These are phyloP conservation scores for Aethes cnicana DNA, from an alignment of 2,888 invertebrate species.

Conservation along the genomic window DNA sequence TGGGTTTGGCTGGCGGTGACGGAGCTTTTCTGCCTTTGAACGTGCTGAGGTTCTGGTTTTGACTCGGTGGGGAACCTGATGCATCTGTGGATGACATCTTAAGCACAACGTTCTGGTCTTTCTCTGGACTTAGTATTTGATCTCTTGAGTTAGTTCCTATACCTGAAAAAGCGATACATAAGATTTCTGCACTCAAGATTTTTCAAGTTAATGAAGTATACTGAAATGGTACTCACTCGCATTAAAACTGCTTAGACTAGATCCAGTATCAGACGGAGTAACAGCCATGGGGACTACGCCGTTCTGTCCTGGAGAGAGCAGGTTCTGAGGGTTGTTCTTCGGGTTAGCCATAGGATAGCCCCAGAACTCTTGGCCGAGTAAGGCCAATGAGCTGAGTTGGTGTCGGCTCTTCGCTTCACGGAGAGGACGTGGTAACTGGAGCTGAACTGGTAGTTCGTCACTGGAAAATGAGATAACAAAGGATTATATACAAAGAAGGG, in stretches of 20 bases:
- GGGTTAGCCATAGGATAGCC: constrained; percentile 90
- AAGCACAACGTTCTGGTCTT: constrained; percentile 86
- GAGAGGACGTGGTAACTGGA: constrained; percentile 92
- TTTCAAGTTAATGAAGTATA: too few relatives aligned
- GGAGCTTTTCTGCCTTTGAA: constrained; percentile 85
- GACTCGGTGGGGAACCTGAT: constrained; percentile 75
- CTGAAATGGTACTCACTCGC: constrained; percentile 69
- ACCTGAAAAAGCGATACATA: constrained; percentile 48
- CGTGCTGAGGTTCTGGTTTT: constrained; percentile 83
- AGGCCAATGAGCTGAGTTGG: constrained; percentile 93
- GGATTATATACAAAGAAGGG: too few relatives aligned
- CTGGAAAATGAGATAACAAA: constrained; percentile 74
- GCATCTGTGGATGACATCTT: constrained; percentile 88
- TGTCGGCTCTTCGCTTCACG: constrained; percentile 94
- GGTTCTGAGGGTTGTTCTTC: constrained; percentile 75
- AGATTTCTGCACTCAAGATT: too few relatives aligned
- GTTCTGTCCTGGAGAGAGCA: constrained; percentile 65
- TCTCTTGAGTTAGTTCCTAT: constrained; percentile 68
- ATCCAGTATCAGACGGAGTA: constrained; percentile 85
- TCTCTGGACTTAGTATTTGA: constrained; percentile 64
- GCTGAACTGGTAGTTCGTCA: constrained; percentile 95
- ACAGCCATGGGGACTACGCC: constrained; percentile 72
- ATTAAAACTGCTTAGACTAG: constrained; percentile 89
- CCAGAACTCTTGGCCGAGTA: constrained; percentile 95
- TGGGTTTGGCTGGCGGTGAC: constrained; percentile 77